These are phyloP conservation scores for Atrichornis clamosus DNA, from an alignment of 2,113 vertebrate genomes.

Conservation along the genomic window DNA sequence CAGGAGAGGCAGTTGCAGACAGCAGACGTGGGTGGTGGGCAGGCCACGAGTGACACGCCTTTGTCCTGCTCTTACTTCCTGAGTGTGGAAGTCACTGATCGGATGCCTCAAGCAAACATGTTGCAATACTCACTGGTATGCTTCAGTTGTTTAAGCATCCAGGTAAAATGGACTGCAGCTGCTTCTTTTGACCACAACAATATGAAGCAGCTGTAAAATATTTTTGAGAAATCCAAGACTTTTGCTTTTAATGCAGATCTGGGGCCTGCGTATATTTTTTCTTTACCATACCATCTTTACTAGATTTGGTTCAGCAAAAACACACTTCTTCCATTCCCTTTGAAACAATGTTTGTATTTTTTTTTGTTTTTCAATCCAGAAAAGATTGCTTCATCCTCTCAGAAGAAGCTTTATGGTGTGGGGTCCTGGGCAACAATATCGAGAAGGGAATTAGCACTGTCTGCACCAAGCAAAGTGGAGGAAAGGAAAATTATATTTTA, in stretches of 20 bases:
- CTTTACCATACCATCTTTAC: neutral
- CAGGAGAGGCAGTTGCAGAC: neutral
- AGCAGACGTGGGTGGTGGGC: rapidly evolving
- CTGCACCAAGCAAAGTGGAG: neutral
- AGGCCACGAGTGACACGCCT: neutral
- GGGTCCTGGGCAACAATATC: neutral
- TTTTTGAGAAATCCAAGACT: neutral
- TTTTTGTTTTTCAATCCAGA: neutral
- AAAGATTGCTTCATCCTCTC: neutral
- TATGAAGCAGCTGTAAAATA: neutral
- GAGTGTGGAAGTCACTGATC: neutral
- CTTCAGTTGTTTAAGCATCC: neutral
- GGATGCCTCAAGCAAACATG: neutral
- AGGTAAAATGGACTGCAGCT: constrained; percentile 24
- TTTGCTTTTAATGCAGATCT: neutral
- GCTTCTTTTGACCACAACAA: neutral
- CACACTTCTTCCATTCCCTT: neutral
- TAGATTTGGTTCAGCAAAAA: neutral
- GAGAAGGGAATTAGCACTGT: neutral
- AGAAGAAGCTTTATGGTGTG: neutral
- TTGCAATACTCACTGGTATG: neutral
- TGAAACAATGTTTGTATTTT: neutral
- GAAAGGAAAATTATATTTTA: neutral
- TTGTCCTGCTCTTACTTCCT: neutral
- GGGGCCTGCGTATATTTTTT: neutral